Evolutionary conservation across 1,140 invertebrate species (phyloP).

Genomic region (Harpegnathos saltator): DNA sequence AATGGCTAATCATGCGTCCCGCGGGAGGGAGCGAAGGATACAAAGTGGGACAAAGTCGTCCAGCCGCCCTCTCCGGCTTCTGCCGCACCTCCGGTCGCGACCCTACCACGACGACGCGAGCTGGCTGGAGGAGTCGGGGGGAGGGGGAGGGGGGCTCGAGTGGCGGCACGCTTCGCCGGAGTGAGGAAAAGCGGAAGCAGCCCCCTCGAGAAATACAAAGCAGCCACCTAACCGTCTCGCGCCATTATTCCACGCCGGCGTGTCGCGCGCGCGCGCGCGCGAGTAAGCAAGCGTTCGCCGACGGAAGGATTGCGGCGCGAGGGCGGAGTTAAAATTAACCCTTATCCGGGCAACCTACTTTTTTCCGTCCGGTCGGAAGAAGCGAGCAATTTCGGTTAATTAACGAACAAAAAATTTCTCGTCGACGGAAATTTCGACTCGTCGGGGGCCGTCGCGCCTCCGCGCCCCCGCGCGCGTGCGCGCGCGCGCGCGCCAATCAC

Average conservation of each 20-base stretch:
- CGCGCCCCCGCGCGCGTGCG: not conserved
- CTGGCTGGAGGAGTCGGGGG: not conserved
- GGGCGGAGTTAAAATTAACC: slow-evolving; percentile 58
- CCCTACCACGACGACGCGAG: not conserved
- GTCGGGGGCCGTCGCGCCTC: too few relatives aligned
- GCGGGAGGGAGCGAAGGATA: slow-evolving; percentile 65
- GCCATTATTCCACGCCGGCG: slow-evolving; percentile 54
- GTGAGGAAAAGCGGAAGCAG: slow-evolving; percentile 51
- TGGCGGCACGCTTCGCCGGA: slow-evolving; percentile 51
- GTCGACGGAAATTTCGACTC: not conserved
- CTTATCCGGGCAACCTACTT: slow-evolving; percentile 38
- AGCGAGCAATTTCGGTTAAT: slow-evolving; percentile 11
- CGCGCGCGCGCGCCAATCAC: too few relatives aligned
- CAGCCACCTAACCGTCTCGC: slow-evolving; percentile 46
- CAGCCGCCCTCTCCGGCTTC: slow-evolving; percentile 39
- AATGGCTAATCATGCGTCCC: slow-evolving; percentile 83
- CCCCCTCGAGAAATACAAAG: slow-evolving; percentile 69
- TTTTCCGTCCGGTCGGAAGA: not conserved
- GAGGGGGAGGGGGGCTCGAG: too few relatives aligned
- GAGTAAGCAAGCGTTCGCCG: too few relatives aligned
- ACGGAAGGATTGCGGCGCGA: slow-evolving; percentile 41
- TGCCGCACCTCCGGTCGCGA: slow-evolving; percentile 40
- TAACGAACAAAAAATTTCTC: not conserved
- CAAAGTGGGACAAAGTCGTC: slow-evolving; percentile 58
- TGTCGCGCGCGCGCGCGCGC: slow-evolving; percentile 2